Evolutionary conservation across 2,797 vertebrate species (phyloP).

Genomic region (Dendrocincla fuliginosa): DNA sequence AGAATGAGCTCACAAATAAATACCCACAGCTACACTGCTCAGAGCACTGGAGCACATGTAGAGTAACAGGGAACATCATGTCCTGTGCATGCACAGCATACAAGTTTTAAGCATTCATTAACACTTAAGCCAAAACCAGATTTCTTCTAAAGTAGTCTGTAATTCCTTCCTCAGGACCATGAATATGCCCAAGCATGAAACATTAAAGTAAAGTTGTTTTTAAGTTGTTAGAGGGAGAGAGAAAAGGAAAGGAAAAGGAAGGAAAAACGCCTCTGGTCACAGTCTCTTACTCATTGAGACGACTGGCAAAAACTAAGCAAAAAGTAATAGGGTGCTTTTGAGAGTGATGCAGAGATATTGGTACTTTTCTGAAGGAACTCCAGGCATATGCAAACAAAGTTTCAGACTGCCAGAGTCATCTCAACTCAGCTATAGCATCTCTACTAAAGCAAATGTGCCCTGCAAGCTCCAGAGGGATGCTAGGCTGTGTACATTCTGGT

Average conservation of each 20-base stretch:
- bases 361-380: conserved; percentile 32
- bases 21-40: conserved; percentile 65
- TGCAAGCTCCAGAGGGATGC: neutral
- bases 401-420: neutral
- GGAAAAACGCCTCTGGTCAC: neutral
- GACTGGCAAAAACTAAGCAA: conserved; percentile 2
- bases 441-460: accelerated
- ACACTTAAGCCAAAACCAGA: conserved; percentile 68
- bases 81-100: conserved; percentile 52
- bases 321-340: conserved; percentile 1
- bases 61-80: conserved; percentile 68
- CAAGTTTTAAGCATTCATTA: conserved; percentile 62
- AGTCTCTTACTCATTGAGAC: neutral
- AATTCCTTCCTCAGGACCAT: conserved; percentile 56
- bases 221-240: neutral
- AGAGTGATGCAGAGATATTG: neutral
- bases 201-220: conserved; percentile 61
- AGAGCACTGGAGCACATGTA: conserved; percentile 45
- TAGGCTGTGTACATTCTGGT: too few relatives aligned
- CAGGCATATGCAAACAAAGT: neutral
- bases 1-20: conserved; percentile 69
- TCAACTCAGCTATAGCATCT: neutral
- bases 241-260: neutral
- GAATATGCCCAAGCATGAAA: conserved; percentile 36
- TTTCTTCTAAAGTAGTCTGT: conserved; percentile 70